Base-by-base conservation (phyloP, 1,140 invertebrate genomes). In the Pogonognathellus flavescens region DNA sequence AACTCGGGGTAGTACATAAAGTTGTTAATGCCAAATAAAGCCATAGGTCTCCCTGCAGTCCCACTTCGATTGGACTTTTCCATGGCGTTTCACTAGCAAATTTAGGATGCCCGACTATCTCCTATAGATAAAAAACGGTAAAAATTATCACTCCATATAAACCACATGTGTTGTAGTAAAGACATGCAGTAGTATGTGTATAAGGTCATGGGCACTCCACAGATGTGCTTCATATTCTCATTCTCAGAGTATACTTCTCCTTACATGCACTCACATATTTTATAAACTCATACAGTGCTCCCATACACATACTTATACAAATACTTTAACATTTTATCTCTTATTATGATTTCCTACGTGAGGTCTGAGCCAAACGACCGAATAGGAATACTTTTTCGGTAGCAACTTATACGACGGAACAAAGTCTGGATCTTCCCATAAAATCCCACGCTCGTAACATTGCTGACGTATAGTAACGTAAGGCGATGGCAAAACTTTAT, bases 41-140 rank as follows among this genome's bases (percentile, higher is more conserved):
- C 92, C 93, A 94, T 83, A 93, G 92, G 88, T 95, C 94, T 3
- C 94, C 94, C 49, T 94, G 89, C 84, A 94, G 93, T n/a, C 94
- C 94, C 84, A 93, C 91, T 89, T 94, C 93, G 0, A 94, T 92
- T 86, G 94, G 93, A 88, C 94, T 93, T 86, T 91, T 89, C 82
- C 90, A 84, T 10, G 85, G 85, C 3, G 89, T 89, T 62, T 93
- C 91, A 16, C 91, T 90, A 55, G 94, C 92, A 89, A 95, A 94
- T 88, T 93, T 91, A 0, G 95, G 94, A 87, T 94, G 91, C 16
- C 22, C 60, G 8, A 52, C 60, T 25, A 84, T 84, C 70, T 57
- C 31, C 62, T 57, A 85, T n/a, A 14, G 57, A 13, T n/a, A 85
- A 41, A 85, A 53, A 18, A 41, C 31, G 31, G 31, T 41, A 41